These are phyloP conservation scores for Pristionchus pacificus DNA, from an alignment of 1,140 invertebrate species.

Conservation along the genomic window DNA sequence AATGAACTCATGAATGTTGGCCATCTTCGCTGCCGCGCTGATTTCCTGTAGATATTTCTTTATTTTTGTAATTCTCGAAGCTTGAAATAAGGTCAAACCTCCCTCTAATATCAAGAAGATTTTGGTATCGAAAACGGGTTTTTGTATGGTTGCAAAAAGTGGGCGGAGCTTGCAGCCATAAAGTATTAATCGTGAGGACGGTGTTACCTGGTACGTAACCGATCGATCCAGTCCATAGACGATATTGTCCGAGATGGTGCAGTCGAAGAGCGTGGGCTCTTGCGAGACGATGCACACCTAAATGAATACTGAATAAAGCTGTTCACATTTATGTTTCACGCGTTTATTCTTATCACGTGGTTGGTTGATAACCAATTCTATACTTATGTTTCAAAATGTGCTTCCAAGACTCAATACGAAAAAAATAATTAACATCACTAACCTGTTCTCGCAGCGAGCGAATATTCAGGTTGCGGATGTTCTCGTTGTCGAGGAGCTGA, in stretches of 20 bases:
- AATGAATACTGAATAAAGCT: background rate
- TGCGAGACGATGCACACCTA: slow-evolving; percentile 58
- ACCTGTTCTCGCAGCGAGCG: slow-evolving; percentile 58
- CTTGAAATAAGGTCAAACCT: too few relatives aligned
- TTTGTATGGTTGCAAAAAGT: too few relatives aligned
- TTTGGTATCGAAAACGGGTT: too few relatives aligned
- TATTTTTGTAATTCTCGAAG: too few relatives aligned
- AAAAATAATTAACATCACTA: slow-evolving; percentile 49
- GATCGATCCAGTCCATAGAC: slow-evolving; percentile 36
- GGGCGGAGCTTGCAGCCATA: too few relatives aligned
- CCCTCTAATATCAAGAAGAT: too few relatives aligned
- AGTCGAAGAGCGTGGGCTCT: slow-evolving; percentile 59
- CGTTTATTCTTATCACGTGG: background rate
- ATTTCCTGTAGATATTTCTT: slow-evolving; percentile 57
- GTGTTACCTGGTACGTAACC: slow-evolving; percentile 56
- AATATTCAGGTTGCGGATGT: slow-evolving; percentile 51
- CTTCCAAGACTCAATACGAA: background rate
- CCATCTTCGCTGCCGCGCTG: slow-evolving; percentile 48
- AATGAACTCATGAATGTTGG: slow-evolving; percentile 57
- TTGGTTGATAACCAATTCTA: too few relatives aligned
- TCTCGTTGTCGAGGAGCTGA: slow-evolving; percentile 48
- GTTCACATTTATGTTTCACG: background rate
- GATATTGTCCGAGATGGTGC: slow-evolving; percentile 54
- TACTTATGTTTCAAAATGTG: background rate
- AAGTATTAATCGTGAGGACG: too few relatives aligned